A percentile compares a stretch with the other conserved stretches of the same genome.
phyloP scores from a whole-genome alignment of 2,888 invertebrate species.

The Strigamia maritima region DNA sequence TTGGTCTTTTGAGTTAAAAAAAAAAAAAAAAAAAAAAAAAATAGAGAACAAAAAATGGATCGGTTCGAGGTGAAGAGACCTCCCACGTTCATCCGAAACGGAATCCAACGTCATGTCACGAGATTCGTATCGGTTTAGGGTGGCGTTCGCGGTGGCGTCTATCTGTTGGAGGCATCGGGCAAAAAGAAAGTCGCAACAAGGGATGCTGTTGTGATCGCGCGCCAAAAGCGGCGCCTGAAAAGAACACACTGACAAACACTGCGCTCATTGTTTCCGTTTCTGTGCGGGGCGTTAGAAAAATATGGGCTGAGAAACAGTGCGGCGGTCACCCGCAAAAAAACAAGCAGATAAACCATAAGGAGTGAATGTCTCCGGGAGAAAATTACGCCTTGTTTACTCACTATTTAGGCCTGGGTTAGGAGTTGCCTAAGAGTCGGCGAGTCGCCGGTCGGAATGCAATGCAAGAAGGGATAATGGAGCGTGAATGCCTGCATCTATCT shows the following conservation, averaged over 20 bases:
- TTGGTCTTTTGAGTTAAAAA: neutral
- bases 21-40: neutral
- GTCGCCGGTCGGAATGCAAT: neutral
- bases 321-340: slow-evolving; percentile 11
- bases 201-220: slow-evolving; percentile 9
- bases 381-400: neutral
- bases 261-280: neutral
- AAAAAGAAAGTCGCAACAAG: slow-evolving; percentile 21
- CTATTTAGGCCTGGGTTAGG: neutral
- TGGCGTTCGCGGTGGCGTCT: slow-evolving; percentile 27
- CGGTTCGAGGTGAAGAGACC: neutral
- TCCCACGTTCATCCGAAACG: slow-evolving; percentile 27
- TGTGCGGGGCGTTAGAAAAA: neutral
- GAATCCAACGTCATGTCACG: slow-evolving; percentile 21
- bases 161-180: slow-evolving; percentile 21
- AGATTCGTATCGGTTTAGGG: slow-evolving; percentile 22
- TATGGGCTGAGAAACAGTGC: neutral
- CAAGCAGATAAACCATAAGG: neutral
- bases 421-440: neutral
- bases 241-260: slow-evolving; percentile 24
- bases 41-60: neutral
- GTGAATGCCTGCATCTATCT: neutral
- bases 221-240: slow-evolving; percentile 26
- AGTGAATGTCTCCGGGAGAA: neutral
- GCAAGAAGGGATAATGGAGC: neutral